Base-by-base conservation (phyloP, 2,113 vertebrate genomes). In the Nibea coibor region DNA sequence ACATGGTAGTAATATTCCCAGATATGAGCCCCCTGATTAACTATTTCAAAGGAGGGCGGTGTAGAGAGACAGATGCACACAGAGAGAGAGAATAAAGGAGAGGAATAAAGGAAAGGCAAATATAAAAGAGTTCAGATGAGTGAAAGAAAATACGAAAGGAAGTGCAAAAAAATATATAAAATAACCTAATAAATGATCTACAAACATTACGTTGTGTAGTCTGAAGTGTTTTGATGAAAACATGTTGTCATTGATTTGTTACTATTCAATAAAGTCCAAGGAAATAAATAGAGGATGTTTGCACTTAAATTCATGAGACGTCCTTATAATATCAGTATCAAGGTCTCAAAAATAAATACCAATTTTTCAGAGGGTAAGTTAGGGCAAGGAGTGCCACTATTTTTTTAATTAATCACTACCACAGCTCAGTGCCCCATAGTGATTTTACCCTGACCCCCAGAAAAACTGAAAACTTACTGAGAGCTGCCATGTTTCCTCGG, bases 1-100 rank as follows among this genome's bases (percentile, higher is more conserved):
- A 90, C 86, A 89, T 72, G 73, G 72, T 70, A 31, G 73, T 88
- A 87, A 88, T 77, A 82, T 84, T 89, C 53, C 58, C 65, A 69
- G 67, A 72, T 79, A 72, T 71, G 58, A 82, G 72, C n/a, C 31
- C 20, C 19, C 54, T 81, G 76, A 89, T 82, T 88, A 92, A 88
- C 85, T 51, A 31, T 82, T 80, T 77, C 67, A 82, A 56, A 81
- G 42, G 68, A 65, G 17, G 42, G 58, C 65, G 74, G 22, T 51
- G 26, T 12, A 20, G 57, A 66, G 42, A 73, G 15, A 28, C 12
- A 19, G 31, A 35, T 35, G 45, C 28, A 65, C 11, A 45, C 47
- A 42, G 42, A 16, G 35, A 48, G 14, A 63, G n/a, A 26, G 24
- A 26, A 26, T 26, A 26, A 26, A 26, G 24, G 24, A 26, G 1